Base-by-base conservation (phyloP, 2,888 invertebrate genomes). In the Hyppa rectilinea region DNA sequence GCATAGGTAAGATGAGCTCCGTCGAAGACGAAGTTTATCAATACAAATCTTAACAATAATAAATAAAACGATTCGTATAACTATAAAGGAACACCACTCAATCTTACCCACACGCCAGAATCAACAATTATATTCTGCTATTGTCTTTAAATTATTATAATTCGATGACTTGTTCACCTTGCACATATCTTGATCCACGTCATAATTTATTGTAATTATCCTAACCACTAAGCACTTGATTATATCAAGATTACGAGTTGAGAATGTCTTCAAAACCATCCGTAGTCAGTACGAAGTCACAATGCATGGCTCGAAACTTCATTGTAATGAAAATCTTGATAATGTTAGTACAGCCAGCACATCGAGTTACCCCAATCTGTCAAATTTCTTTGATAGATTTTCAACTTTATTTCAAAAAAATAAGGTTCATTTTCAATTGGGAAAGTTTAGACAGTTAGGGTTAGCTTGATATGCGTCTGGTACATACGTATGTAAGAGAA, bases 291-390 rank as follows among this genome's bases (percentile, higher is more conserved):
- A 26, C 52, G 5, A 38, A 49, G 40, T 29, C 50, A 73, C 76
- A 71, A 76, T 65, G 64, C 56, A 63, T 47, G 26, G 38, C 29
- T 71, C 12, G 36, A 72, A 63, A 68, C 53, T 60, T 53, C 61
- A 59, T 81, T 74, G 55, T 81, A 71, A 83, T 80, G 71, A 75
- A 59, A 77, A 80, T 82, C 75, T 80, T 67, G 70, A 77, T 82
- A 75, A 73, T 67, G 49, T 49, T 52, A 29, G 38, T 62, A 55
- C 63, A 72, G n/a, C n/a, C n/a, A n/a, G n/a, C n/a, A n/a, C n/a
- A n/a, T n/a, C n/a, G n/a, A n/a, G n/a, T n/a, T n/a, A n/a, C n/a
- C n/a, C n/a, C n/a, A n/a, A n/a, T n/a, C n/a, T n/a, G n/a, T n/a
- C n/a, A n/a, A n/a, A n/a, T n/a, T n/a, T n/a, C n/a, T n/a, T n/a